phyloP scores from a whole-genome alignment of 2,888 invertebrate genomes.

The Polydrusus cervinus region DNA sequence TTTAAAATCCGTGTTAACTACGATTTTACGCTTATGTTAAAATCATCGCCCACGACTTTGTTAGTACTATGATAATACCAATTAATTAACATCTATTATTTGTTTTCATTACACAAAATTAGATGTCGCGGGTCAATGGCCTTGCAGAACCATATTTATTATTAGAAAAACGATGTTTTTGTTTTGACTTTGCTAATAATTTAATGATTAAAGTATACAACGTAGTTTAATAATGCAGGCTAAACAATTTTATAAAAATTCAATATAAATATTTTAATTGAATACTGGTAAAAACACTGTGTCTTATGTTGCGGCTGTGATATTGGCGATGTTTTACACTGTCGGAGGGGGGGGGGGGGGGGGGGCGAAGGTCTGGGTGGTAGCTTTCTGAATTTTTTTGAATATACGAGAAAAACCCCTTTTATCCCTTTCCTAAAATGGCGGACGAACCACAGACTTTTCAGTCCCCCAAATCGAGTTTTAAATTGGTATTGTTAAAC shows the following conservation, averaged over 20 bases:
- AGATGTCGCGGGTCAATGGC: conserved; percentile 42
- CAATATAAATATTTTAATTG: too few relatives aligned
- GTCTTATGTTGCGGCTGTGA: too few relatives aligned
- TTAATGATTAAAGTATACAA: neutral
- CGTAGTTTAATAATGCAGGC: neutral
- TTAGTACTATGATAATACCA: conserved; percentile 13
- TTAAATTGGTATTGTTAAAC: too few relatives aligned
- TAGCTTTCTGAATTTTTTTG: too few relatives aligned
- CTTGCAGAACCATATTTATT: conserved; percentile 16
- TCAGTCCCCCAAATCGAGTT: too few relatives aligned
- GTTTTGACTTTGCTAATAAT: conserved; percentile 8
- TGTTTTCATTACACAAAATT: conserved; percentile 48
- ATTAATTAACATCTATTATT: conserved; percentile 38
- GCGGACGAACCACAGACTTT: too few relatives aligned
- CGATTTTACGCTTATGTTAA: conserved; percentile 31
- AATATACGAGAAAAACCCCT: too few relatives aligned
- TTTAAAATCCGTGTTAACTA: conserved; percentile 20
- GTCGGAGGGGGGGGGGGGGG: too few relatives aligned
- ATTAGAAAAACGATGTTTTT: conserved; percentile 2
- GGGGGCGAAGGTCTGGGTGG: too few relatives aligned
- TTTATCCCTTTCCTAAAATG: too few relatives aligned
- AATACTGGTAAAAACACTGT: too few relatives aligned
- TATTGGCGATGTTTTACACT: neutral
- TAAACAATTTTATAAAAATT: too few relatives aligned
- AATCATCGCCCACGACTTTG: conserved; percentile 31